Conservation (phyloP, 2,888 invertebrate genomes). For the Escarpia spicata region DNA sequence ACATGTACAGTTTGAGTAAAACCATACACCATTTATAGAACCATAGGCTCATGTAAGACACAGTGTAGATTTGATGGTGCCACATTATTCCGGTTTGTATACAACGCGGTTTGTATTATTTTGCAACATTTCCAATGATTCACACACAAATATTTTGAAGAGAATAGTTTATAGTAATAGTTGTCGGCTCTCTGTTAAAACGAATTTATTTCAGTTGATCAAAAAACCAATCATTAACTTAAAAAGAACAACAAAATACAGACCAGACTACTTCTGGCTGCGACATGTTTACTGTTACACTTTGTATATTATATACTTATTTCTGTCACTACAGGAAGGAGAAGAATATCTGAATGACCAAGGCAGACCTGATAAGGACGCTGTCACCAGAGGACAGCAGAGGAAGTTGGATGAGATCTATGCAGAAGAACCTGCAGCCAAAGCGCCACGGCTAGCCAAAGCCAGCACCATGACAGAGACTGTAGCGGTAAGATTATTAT, state of each 20-base stretch:
- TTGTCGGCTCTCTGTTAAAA: too few species aligned
- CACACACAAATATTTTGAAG: too few species aligned
- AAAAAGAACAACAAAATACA: too few species aligned
- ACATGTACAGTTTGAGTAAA: too few species aligned
- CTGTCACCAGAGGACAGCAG: slow-evolving; percentile 56
- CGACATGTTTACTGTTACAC: background rate
- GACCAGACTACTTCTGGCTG: background rate
- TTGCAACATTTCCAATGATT: too few species aligned
- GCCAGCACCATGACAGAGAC: slow-evolving; percentile 60
- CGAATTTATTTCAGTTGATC: too few species aligned
- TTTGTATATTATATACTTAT: background rate
- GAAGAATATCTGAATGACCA: slow-evolving; percentile 47
- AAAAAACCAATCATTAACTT: too few species aligned
- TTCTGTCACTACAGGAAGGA: slow-evolving; percentile 49
- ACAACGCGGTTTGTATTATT: background rate
- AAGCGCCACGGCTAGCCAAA: slow-evolving; percentile 55
- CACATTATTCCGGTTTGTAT: background rate
- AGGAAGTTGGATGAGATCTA: slow-evolving; percentile 54
- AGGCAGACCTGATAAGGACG: slow-evolving; percentile 55
- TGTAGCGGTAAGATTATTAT: slow-evolving; percentile 28
- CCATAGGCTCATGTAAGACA: too few species aligned
- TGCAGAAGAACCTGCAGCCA: slow-evolving; percentile 50
- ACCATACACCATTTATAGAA: too few species aligned
- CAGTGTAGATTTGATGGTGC: too few species aligned
- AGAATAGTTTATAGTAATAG: too few species aligned